Evolutionary conservation across 2,888 invertebrate genomes (phyloP).

Genomic region (Xiphydria camelus): DNA sequence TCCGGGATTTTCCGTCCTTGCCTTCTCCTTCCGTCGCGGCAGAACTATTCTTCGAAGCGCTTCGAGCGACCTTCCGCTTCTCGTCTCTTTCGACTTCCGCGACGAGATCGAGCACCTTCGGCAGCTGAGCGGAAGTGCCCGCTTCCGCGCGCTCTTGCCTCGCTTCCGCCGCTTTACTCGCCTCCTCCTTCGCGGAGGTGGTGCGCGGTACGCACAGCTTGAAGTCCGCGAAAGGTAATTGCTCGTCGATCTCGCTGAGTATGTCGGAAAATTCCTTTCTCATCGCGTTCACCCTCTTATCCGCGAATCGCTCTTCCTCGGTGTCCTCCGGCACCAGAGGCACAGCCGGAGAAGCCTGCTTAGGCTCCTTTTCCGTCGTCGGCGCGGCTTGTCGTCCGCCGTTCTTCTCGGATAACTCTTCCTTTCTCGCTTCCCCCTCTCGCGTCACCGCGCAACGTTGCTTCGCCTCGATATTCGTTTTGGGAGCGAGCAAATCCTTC

Average conservation of each 20-base stretch:
- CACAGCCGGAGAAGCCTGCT: background rate
- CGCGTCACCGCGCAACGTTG: too few relatives aligned
- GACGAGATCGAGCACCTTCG: slow-evolving; percentile 42
- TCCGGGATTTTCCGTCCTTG: slow-evolving; percentile 12
- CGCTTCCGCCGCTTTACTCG: background rate
- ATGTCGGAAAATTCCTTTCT: slow-evolving; percentile 44
- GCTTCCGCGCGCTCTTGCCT: slow-evolving; percentile 1
- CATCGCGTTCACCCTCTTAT: background rate
- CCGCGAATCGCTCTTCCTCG: background rate
- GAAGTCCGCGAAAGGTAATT: too few relatives aligned
- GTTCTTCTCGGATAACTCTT: background rate
- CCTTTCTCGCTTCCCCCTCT: background rate
- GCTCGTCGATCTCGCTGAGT: slow-evolving; percentile 44
- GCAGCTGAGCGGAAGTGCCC: slow-evolving; percentile 38
- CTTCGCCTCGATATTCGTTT: background rate
- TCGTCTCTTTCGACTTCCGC: slow-evolving; percentile 39
- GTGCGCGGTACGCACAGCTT: too few relatives aligned
- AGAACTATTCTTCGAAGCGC: slow-evolving; percentile 4
- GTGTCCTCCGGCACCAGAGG: background rate
- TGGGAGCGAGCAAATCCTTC: background rate
- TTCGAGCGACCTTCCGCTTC: slow-evolving; percentile 17
- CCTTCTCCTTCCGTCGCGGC: slow-evolving; percentile 11
- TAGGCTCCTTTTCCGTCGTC: background rate
- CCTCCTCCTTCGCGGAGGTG: background rate
- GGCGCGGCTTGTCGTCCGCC: too few relatives aligned